Evolutionary conservation across 2,797 vertebrate species (phyloP).

Genomic region (Phalanger gymnotis): DNA sequence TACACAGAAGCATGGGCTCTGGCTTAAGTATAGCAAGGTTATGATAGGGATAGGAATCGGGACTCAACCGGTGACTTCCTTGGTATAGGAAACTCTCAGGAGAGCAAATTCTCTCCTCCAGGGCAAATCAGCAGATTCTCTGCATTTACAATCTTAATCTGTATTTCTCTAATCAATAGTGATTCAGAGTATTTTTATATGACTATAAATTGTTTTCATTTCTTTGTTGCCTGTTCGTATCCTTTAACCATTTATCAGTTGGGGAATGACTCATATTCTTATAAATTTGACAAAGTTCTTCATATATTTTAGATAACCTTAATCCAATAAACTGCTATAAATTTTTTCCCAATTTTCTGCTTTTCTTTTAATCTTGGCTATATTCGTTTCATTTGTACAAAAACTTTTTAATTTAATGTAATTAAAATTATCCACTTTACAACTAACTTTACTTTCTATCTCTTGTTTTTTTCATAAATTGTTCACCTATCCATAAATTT

Average conservation of each 20-base stretch:
- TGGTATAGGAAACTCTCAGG: background rate
- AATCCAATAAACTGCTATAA: background rate
- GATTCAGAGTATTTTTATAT: no score
- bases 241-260: background rate
- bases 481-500: background rate
- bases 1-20: background rate
- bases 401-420: background rate
- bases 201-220: background rate
- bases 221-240: background rate
- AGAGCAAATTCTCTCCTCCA: background rate
- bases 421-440: background rate
- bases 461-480: background rate
- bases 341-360: background rate
- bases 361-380: background rate
- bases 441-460: background rate
- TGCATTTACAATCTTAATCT: background rate
- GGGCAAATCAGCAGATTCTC: background rate
- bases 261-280: background rate
- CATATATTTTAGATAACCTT: background rate
- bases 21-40: background rate
- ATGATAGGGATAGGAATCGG: background rate
- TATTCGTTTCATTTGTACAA: background rate
- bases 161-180: background rate
- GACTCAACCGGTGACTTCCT: background rate
- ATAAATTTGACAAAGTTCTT: background rate